These are phyloP conservation scores for Pipra filicauda DNA, from an alignment of 2,113 vertebrate genomes.

Conservation along the genomic window DNA sequence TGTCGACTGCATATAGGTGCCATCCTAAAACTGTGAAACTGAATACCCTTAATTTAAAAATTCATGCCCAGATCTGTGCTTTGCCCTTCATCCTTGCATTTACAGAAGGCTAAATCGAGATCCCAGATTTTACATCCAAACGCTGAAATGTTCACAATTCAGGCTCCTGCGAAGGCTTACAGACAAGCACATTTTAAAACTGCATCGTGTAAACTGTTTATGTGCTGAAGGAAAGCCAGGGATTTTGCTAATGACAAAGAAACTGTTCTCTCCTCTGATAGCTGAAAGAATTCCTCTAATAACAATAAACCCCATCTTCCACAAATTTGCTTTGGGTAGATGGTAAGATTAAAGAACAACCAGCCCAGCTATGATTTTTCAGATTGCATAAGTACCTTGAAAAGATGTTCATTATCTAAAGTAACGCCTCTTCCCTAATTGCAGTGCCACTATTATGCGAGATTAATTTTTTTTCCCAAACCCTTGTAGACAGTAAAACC, in stretches of 20 bases:
- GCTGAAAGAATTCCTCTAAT: conserved; percentile 44
- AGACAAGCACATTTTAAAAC: conserved; percentile 61
- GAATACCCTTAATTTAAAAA: conserved; percentile 73
- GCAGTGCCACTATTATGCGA: not conserved
- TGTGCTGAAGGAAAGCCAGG: conserved; percentile 20
- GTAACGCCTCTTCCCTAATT: conserved; percentile 30
- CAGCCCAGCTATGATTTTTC: conserved; percentile 33
- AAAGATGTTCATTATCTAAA: conserved; percentile 36
- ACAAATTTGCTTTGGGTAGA: conserved; percentile 32
- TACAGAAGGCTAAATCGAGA: conserved; percentile 65
- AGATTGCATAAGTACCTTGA: conserved; percentile 32
- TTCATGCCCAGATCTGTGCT: conserved; percentile 69
- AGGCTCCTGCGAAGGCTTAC: conserved; percentile 48
- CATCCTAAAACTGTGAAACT: conserved; percentile 69
- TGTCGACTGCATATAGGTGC: conserved; percentile 67
- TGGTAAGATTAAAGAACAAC: conserved; percentile 35
- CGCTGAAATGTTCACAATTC: conserved; percentile 61
- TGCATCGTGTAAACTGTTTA: conserved; percentile 44
- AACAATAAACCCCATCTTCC: conserved; percentile 2
- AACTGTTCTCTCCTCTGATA: conserved; percentile 27
- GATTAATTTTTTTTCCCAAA: not conserved
- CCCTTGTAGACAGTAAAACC: not conserved
- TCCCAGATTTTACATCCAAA: conserved; percentile 69
- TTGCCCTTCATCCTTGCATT: conserved; percentile 68
- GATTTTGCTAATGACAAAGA: conserved; percentile 59